phyloP scores from a whole-genome alignment of 2,113 vertebrate species.

The Anas platyrhynchos region DNA sequence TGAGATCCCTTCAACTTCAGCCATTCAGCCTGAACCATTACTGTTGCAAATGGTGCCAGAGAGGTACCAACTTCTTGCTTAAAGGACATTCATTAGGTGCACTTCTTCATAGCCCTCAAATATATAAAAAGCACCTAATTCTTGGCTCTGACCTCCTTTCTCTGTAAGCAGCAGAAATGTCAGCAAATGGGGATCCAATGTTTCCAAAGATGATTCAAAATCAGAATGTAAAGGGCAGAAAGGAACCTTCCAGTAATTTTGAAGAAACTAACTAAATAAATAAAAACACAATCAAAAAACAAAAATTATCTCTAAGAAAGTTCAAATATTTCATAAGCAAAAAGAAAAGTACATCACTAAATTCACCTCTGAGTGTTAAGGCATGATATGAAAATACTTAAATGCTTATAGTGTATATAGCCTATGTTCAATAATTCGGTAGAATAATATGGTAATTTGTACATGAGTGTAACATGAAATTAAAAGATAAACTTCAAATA shows the following conservation, averaged over 20 bases:
- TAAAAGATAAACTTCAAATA: not conserved
- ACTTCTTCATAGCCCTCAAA: not conserved
- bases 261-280: not conserved
- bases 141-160: not conserved
- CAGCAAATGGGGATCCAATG: not conserved
- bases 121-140: not conserved
- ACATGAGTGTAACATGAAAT: not conserved
- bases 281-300: not conserved
- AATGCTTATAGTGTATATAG: not conserved
- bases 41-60: not conserved
- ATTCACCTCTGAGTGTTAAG: not conserved
- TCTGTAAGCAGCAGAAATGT: not conserved
- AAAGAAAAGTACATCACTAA: not conserved
- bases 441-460: not conserved
- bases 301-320: not conserved
- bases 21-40: not conserved
- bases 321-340: not conserved
- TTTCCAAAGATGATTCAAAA: not conserved
- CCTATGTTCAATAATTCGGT: not conserved
- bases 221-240: not conserved
- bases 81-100: accelerated
- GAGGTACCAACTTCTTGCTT: not conserved
- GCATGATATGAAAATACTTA: not conserved
- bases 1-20: no score
- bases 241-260: not conserved